Evolutionary conservation across 2,888 invertebrate genomes (phyloP), one percentile per base, ranked within the genome.

Genomic region (Diarsia dahlii): DNA sequence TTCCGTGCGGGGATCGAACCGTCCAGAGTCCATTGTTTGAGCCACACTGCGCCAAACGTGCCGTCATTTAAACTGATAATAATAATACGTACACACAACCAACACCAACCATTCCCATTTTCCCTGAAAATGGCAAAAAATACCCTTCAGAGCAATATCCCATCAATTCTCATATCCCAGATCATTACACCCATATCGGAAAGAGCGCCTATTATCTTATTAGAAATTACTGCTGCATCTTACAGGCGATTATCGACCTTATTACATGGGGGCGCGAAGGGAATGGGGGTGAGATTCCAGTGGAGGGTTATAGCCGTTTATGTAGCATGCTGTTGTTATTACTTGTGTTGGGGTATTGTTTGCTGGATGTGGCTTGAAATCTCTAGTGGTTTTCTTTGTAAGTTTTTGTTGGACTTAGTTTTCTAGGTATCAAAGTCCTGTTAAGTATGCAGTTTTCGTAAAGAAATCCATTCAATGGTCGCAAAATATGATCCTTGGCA

Each of bases 151-250:
- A 45, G 72, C 74, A 82, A 86, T 84, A 80, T 56, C 76, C 86
- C 88, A 88, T 88, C 84, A 88, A 88, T 88, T 88, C 87, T 84
- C 81, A 87, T 88, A 80, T 69, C 78, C 63, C 76, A 77, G 77
- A 84, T 88, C 88, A 88, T 88, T 88, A 89, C 87, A 80, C 76
- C 67, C 86, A 79, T 90, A 90, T 90, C 89, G 90, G 86, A 89
- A 89, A 88, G 84, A 84, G 75, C 66, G 74, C 81, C 84, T 86
- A 89, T 89, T 90, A 89, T 88, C 88, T 90, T 90, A 90, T 90
- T 90, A 90, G 89, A 87, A 90, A 86, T 87, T 87, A 87, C 87
- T 84, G 86, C 84, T 65, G 56, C 52, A 18, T 3, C 1, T 12
- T 10, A 58, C 83, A 84, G 20, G 54, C 88, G 69, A 89, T 85